phyloP scores from a whole-genome alignment of 1,140 invertebrate genomes.

The Formica exsecta region DNA sequence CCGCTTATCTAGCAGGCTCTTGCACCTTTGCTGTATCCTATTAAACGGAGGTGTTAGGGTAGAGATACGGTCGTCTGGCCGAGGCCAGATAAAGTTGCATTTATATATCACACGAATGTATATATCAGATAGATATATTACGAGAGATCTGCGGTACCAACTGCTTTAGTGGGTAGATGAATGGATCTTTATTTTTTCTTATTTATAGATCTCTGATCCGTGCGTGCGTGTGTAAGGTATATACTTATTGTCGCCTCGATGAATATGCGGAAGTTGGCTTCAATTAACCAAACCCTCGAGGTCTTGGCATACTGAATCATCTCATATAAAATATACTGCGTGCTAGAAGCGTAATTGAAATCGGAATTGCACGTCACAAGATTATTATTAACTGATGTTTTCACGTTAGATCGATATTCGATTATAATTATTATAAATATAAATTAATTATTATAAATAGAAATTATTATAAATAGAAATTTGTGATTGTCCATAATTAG shows the following conservation, averaged over 20 bases:
- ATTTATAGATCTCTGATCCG: conserved; percentile 26
- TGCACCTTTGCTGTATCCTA: conserved; percentile 1
- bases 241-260: conserved; percentile 20
- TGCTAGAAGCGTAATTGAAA: conserved; percentile 41
- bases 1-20: conserved; percentile 25
- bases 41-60: conserved; percentile 17
- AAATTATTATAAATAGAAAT: conserved; percentile 3
- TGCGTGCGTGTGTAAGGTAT: no score
- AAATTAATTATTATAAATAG: conserved; percentile 4
- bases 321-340: conserved; percentile 19
- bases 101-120: conserved; percentile 10
- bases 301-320: conserved; percentile 27
- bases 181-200: not conserved
- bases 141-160: not conserved
- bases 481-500: not conserved
- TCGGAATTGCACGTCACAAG: conserved; percentile 28
- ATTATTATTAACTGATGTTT: conserved; percentile 7
- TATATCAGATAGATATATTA: conserved; percentile 24
- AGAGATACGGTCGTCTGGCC: not conserved
- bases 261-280: conserved; percentile 37
- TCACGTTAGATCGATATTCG: not conserved
- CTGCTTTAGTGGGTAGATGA: not conserved
- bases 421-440: no score
- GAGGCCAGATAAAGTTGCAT: conserved; percentile 25
- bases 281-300: conserved; percentile 42